Base-by-base conservation (phyloP, 2,888 invertebrate genomes). In the Cheilosia vernalis region DNA sequence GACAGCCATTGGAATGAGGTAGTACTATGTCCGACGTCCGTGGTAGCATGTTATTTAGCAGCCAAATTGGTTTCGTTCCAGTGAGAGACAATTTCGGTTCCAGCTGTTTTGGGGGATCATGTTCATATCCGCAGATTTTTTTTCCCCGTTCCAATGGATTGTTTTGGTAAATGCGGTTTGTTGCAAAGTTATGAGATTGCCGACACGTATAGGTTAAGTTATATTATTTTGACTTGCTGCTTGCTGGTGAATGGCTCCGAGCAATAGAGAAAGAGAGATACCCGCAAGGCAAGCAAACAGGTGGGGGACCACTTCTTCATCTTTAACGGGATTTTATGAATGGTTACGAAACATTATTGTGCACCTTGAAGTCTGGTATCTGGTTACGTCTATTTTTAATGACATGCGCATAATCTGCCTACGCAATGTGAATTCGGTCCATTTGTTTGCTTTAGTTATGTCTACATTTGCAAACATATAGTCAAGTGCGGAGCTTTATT, bases 41-140 rank as follows among this genome's bases (percentile, higher is more conserved):
- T 13, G 13, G 13, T 33, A 42, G 56, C 9, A 49, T 42, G 37
- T 82, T 60, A 60, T 74, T 63, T 47, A 55, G 21, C 47, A 60
- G 60, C 27, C 58, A 53, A 76, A 63, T 77, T 21, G 15, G n/a
- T 44, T 60, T 17, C 33, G 15, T 84, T 84, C 74, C 84, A 74
- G 73, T 73, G 74, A 79, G 79, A 69, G 83, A 60, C 58, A 70
- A 40, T 47, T 70, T 42, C 24, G 27, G 33, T 83, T 77, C 66
- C 64, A 77, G 40, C 40, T 47, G 30, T 73, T 33, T 60, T 60
- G 44, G 17, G 4, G 33, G 13, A 51, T 19, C n/a, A 49, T 42
- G n/a, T 42, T 27, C n/a, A 49, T 37, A 37, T 60, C n/a, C 6
- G 33, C n/a, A 17, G 53, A 60, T 60, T 7, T 33, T 53, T 15